Percentiles rank a stretch among this genome's conserved stretches.
These are phyloP conservation scores for Chiloscyllium plagiosum DNA, from an alignment of 2,113 vertebrate genomes.

Conservation along the genomic window DNA sequence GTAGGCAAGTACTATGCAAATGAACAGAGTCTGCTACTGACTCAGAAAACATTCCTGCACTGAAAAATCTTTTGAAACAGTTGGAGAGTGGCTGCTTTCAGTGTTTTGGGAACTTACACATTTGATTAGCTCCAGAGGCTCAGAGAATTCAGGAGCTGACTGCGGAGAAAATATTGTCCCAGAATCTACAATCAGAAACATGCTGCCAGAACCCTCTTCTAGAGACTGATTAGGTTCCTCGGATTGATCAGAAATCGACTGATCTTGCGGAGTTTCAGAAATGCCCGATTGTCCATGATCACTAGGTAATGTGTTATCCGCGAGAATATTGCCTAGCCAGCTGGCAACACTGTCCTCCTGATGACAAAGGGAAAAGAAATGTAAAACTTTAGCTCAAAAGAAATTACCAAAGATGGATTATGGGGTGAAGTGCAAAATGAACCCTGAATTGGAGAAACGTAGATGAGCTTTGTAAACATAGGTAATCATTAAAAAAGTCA, in stretches of 20 bases:
- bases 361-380: neutral
- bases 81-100: neutral
- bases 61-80: neutral
- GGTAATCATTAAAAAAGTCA: neutral
- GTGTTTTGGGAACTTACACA: neutral
- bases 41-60: neutral
- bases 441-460: neutral
- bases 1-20: neutral
- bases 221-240: neutral
- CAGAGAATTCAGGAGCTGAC: neutral
- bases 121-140: slow-evolving; percentile 22
- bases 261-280: neutral
- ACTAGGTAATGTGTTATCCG: neutral
- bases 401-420: neutral
- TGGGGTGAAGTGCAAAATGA: neutral
- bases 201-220: slow-evolving; percentile 9
- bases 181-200: slow-evolving; percentile 29
- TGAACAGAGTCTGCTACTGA: neutral
- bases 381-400: neutral
- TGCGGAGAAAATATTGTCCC: slow-evolving; percentile 2
- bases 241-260: neutral
- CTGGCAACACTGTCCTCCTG: slow-evolving; percentile 31
- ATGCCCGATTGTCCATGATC: neutral
- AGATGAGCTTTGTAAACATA: neutral
- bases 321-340: neutral